Percentiles rank a stretch among this genome's conserved stretches.
Conservation (phyloP, 2,888 invertebrate species). For the Dicranocentrus wangi region DNA sequence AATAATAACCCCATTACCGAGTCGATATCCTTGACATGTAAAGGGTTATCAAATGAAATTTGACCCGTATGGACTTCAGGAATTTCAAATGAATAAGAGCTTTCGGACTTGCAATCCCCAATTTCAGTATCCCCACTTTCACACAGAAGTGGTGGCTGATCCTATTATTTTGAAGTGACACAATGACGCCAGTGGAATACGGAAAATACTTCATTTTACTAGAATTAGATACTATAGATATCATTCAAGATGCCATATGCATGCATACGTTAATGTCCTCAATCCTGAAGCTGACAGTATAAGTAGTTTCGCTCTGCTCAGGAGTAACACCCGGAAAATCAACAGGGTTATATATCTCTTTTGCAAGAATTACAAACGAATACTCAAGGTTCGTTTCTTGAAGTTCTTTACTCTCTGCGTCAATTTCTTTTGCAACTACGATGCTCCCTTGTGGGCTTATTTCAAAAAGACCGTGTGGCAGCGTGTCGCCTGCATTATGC, state of each 20-base stretch:
- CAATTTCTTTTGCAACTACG: constrained; percentile 11
- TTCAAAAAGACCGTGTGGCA: constrained; percentile 8
- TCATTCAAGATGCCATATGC: too few species aligned
- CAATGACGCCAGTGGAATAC: too few species aligned
- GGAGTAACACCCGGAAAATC: background rate
- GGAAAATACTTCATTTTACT: background rate
- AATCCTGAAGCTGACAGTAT: constrained; percentile 18
- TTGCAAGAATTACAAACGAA: constrained; percentile 31
- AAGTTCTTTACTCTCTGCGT: constrained; percentile 43
- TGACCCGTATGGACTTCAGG: constrained; percentile 20
- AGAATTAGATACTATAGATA: background rate
- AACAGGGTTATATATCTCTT: constrained; percentile 6
- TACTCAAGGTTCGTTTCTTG: background rate
- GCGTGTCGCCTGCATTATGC: too few species aligned
- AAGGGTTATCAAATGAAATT: constrained; percentile 13
- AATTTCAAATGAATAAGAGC: constrained; percentile 23
- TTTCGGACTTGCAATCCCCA: background rate
- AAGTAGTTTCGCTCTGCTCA: background rate
- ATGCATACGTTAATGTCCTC: constrained; percentile 53
- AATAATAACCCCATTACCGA: background rate
- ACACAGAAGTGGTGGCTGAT: constrained; percentile 31
- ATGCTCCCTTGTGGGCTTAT: constrained; percentile 27
- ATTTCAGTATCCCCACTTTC: background rate
- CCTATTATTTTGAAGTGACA: too few species aligned
- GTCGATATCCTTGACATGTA: constrained; percentile 30